phyloP scores from a whole-genome alignment of 2,888 invertebrate genomes.

The Eristalinus sepulchralis region DNA sequence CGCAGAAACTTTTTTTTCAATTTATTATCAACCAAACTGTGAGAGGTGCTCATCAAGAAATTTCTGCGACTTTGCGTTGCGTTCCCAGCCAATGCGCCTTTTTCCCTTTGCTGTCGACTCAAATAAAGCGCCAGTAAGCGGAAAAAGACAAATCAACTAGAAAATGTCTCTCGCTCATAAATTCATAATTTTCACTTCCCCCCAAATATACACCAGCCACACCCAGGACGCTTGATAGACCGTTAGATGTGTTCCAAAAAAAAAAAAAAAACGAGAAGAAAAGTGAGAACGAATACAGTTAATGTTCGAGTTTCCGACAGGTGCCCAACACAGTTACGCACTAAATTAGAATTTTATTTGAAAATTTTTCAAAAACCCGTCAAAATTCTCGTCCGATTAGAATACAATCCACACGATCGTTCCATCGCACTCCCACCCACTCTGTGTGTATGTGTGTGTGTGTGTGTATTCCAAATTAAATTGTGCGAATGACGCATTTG shows the following conservation, averaged over 20 bases:
- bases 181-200: not conserved
- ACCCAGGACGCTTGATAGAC: not conserved
- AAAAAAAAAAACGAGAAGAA: not conserved
- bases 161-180: conserved; percentile 70
- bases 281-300: not conserved
- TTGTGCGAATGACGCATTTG: conserved; percentile 43
- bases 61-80: not conserved
- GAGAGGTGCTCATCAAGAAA: not conserved
- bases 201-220: not conserved
- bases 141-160: conserved; percentile 82
- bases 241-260: not conserved
- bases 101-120: conserved; percentile 81
- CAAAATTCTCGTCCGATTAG: not conserved
- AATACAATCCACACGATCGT: not conserved
- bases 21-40: not conserved
- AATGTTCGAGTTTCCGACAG: conserved; percentile 1
- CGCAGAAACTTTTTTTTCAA: no score
- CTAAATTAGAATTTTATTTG: conserved; percentile 10
- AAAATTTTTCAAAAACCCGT: not conserved
- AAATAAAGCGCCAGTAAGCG: conserved; percentile 81
- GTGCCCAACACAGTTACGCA: conserved; percentile 16
- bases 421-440: not conserved
- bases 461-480: conserved; percentile 23
- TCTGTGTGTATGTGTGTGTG: no score
- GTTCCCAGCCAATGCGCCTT: conserved; percentile 79